Conservation (phyloP, 2,888 invertebrate species). For the Carabus problematicus region DNA sequence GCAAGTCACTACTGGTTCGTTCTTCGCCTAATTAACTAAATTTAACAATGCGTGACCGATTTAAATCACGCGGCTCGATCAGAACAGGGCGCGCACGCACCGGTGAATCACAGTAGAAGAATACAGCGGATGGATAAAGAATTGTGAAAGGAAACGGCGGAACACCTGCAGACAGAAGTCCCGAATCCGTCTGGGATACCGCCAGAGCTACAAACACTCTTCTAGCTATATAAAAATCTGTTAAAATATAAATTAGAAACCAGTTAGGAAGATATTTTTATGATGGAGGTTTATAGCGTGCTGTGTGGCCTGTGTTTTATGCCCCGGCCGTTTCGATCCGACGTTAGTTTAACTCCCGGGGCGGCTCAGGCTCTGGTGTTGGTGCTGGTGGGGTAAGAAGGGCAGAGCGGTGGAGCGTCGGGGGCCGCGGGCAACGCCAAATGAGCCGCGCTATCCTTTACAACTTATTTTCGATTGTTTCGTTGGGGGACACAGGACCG, state of each 20-base stretch:
- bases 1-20: too few relatives aligned
- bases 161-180: constrained; percentile 23
- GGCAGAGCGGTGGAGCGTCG: constrained; percentile 6
- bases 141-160: not conserved
- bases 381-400: not conserved
- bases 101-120: too few relatives aligned
- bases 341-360: not conserved
- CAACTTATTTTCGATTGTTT: constrained; percentile 31
- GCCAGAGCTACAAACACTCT: constrained; percentile 22
- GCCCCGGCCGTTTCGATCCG: constrained; percentile 11
- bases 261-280: constrained; percentile 30
- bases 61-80: too few relatives aligned
- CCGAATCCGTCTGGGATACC: constrained; percentile 16
- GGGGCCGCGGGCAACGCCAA: constrained; percentile 3
- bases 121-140: too few relatives aligned
- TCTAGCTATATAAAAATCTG: constrained; percentile 25
- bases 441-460: constrained; percentile 22
- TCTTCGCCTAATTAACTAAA: too few relatives aligned
- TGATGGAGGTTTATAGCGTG: constrained; percentile 36
- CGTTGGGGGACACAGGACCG: constrained; percentile 5
- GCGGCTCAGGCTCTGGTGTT: too few relatives aligned
- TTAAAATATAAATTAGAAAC: constrained; percentile 34
- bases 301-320: constrained; percentile 33
- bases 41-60: too few relatives aligned
- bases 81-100: too few relatives aligned